phyloP scores from a whole-genome alignment of 2,888 invertebrate species.

The Barypeithes pellucidus region DNA sequence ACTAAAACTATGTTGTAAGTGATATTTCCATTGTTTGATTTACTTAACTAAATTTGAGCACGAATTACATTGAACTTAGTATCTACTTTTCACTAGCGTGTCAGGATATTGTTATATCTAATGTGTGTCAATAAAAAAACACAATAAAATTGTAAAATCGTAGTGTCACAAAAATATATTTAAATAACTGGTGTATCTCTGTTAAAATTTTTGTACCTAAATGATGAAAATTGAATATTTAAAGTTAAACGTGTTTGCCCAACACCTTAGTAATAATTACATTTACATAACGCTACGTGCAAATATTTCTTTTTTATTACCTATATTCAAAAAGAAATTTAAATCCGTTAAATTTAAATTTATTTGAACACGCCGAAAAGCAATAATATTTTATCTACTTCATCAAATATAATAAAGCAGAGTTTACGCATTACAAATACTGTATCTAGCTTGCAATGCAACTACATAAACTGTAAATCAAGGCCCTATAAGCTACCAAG shows the following conservation, averaged over 20 bases:
- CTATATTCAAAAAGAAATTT: too few species aligned
- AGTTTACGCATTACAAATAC: too few species aligned
- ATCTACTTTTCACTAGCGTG: conserved; percentile 5
- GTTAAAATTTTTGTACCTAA: too few species aligned
- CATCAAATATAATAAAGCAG: too few species aligned
- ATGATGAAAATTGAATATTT: background rate
- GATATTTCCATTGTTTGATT: background rate
- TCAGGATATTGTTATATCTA: conserved; percentile 14
- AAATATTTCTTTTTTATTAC: too few species aligned
- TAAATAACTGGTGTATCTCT: background rate
- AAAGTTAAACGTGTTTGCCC: background rate
- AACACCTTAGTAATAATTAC: background rate
- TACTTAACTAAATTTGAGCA: background rate
- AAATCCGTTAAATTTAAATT: too few species aligned
- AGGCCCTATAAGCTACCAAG: too few species aligned
- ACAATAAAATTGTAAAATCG: conserved; percentile 11
- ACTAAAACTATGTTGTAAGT: background rate
- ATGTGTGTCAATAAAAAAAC: conserved; percentile 23
- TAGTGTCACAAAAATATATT: background rate
- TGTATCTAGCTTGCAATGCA: too few species aligned
- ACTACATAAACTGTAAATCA: too few species aligned
- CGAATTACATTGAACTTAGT: background rate
- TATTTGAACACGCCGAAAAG: too few species aligned
- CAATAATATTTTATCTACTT: too few species aligned
- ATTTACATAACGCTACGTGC: too few species aligned